Evolutionary conservation across 1,140 invertebrate species (phyloP), one percentile per base, ranked within the genome.

Genomic region (Ceratosolen solmsi): DNA sequence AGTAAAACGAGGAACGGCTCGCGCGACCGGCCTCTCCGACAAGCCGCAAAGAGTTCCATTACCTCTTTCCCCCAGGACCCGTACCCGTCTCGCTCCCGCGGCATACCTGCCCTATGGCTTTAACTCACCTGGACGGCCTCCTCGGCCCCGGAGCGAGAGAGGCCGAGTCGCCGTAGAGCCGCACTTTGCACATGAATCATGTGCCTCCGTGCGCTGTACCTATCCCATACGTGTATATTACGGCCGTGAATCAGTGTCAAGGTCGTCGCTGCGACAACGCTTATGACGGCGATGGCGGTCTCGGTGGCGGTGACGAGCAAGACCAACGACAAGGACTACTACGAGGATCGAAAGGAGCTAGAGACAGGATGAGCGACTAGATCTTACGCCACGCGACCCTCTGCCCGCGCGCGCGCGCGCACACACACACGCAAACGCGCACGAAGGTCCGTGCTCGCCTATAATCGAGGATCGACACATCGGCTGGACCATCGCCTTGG

Each of bases 231-330:
- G 49, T 30, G n/a, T 74, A 38, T 36, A 75, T 36, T n/a, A 38
- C 33, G 71, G 58, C 80, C 83, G 85, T 71, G 82, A 84, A 90
- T 90, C 85, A 86, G 88, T 90, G 90, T 90, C 90, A 91, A 91
- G 90, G 90, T 90, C 89, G 87, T 41, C 54, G 49, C 27, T 56
- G 25, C 49, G 68, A 54, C 20, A 75, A 73, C 60, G 80, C 82
- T 75, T 4, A 54, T 22, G 56, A 27, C 56, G 25, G 25, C 56
- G 25, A 27, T n/a, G 56, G 13, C 56, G 56, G 13, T 15, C 7
- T 3, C 56, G 56, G 13, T n/a, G 56, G 25, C 56, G 56, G 25
- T n/a, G 56, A 58, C 56, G 56, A n/a, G n/a, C n/a, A n/a, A n/a
- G n/a, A n/a, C n/a, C n/a, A n/a, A 54, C 51, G 51, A 54, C 51